Conservation (phyloP, 2,888 invertebrate genomes). For the Chloroclysta siterata region DNA sequence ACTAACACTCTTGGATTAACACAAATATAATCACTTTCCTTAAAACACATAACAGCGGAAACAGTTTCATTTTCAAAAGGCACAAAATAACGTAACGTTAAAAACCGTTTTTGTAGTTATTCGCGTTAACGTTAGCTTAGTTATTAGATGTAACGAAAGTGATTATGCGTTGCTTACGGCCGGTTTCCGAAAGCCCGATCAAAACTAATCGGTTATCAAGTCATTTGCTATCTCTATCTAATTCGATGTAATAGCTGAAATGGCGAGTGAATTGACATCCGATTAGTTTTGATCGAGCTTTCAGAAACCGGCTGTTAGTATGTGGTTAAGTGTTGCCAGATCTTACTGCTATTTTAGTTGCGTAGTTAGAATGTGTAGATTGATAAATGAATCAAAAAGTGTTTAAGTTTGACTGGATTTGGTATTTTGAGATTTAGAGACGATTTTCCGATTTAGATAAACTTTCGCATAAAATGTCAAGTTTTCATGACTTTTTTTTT, state of each 20-base stretch:
- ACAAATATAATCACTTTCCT: conserved; percentile 73
- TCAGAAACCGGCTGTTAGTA: too few species aligned
- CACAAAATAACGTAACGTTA: conserved; percentile 28
- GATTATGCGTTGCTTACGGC: conserved; percentile 57
- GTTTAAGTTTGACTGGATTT: too few species aligned
- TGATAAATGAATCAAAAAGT: neutral
- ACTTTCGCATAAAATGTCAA: too few species aligned
- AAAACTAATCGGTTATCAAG: too few species aligned
- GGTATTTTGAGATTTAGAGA: too few species aligned
- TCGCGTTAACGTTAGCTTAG: conserved; percentile 35
- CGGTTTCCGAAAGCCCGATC: too few species aligned
- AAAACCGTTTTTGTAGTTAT: conserved; percentile 16
- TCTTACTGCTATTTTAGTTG: conserved; percentile 13
- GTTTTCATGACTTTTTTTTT: too few species aligned
- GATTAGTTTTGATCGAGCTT: too few species aligned
- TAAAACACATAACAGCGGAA: conserved; percentile 41
- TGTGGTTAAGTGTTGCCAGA: conserved; percentile 35
- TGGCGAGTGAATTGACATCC: too few species aligned
- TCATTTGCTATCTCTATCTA: too few species aligned
- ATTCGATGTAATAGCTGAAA: too few species aligned
- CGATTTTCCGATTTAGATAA: too few species aligned
- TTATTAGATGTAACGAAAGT: conserved; percentile 58
- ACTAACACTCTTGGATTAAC: conserved; percentile 25
- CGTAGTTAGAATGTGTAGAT: conserved; percentile 17
- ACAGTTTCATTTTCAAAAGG: conserved; percentile 77